Percentiles rank a stretch among this genome's conserved stretches.
These are phyloP conservation scores for Oligia latruncula DNA, from an alignment of 2,888 invertebrate species.

Conservation along the genomic window DNA sequence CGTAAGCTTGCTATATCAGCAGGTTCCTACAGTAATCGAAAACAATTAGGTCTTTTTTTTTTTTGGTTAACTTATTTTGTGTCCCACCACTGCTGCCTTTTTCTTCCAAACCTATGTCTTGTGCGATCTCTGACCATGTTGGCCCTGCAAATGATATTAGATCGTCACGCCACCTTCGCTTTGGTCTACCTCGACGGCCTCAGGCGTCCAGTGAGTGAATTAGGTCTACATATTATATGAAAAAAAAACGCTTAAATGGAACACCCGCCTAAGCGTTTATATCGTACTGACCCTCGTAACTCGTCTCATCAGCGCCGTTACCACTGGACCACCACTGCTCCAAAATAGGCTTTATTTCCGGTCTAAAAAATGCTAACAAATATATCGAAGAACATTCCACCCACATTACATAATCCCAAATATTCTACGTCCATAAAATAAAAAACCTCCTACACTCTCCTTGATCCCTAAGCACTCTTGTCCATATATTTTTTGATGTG, in stretches of 20 bases:
- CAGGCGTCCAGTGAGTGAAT: background rate
- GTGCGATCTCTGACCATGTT: too few species aligned
- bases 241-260: background rate
- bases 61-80: too few species aligned
- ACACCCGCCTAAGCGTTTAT: constrained; percentile 24
- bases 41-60: background rate
- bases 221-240: background rate
- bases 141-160: too few species aligned
- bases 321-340: too few species aligned
- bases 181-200: too few species aligned
- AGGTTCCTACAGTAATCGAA: background rate
- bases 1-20: background rate
- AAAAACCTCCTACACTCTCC: background rate
- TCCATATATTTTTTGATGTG: constrained; percentile 13
- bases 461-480: constrained; percentile 13
- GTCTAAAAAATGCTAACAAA: background rate
- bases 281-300: constrained; percentile 15
- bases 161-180: too few species aligned
- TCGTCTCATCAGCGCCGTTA: too few species aligned
- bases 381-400: background rate
- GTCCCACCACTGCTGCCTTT: too few species aligned
- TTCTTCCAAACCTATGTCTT: too few species aligned
- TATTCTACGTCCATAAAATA: background rate
- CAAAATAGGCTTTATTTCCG: background rate
- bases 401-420: background rate